Evolutionary conservation across 2,888 invertebrate genomes (phyloP), one percentile per base, ranked within the genome.

Genomic region (Nemotelus nigrinus): DNA sequence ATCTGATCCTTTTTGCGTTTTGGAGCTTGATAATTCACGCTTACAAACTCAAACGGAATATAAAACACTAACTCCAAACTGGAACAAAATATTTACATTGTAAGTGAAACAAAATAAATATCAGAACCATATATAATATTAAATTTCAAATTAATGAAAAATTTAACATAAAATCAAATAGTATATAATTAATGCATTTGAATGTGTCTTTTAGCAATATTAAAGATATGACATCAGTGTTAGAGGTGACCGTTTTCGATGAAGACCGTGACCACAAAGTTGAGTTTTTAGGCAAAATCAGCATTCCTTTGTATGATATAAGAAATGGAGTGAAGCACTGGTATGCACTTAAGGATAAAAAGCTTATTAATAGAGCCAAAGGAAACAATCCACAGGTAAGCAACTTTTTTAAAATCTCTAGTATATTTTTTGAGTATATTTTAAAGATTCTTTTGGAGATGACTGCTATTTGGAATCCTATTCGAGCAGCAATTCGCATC

Each of bases 21-120:
- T 99, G 41, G 98, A 99, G 85, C 89, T 99, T 80, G 95, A 96
- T 10, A 99, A 99, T 85, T 92, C 97, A 0, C 91, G 99, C 72
- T 89, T 99, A 53, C 98, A 99, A 87, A 99, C 99, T 0, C 98
- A 99, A 86, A 99, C 99, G 0, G 98, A 99, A 87, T 99, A 99
- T 87, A 98, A 99, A 87, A 99, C 99, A 0, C 88, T 99, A 43
- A 90, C 94, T 76, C 99, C 99, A 0, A 96, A 93, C 81, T 99
- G 99, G 99, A 97, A 98, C 89, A 99, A 99, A 88, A 96, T 98
- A 82, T 99, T 99, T 86, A 97, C 96, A 64, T 98, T 99, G 96
- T 97, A 88, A 91, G 94, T 74, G 41, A 10, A 48, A 3, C 25
- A 2, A 57, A 25, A 25, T 10, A 53, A 53, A 53, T 25, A 25